These are phyloP conservation scores for Acanthurus lineatus DNA, from an alignment of 2,797 vertebrate species.

Conservation along the genomic window DNA sequence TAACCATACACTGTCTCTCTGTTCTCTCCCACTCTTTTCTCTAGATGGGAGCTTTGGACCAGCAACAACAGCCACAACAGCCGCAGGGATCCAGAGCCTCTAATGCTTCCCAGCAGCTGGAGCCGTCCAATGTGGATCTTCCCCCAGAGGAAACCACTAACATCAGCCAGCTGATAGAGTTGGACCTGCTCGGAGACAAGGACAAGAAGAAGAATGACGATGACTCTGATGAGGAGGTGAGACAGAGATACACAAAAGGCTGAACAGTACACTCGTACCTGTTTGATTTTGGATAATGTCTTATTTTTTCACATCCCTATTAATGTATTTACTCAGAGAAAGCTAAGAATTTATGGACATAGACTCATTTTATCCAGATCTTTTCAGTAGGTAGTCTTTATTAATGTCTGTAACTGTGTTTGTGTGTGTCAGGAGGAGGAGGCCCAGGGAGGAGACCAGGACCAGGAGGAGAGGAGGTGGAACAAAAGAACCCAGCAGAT, in stretches of 20 bases:
- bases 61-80: slow-evolving; percentile 75
- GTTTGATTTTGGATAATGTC: background rate
- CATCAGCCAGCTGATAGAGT: slow-evolving; percentile 93
- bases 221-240: slow-evolving; percentile 92
- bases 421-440: slow-evolving; percentile 84
- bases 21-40: background rate
- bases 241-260: background rate
- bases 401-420: background rate
- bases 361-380: background rate
- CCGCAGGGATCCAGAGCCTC: slow-evolving; percentile 71
- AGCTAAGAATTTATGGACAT: background rate
- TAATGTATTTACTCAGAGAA: background rate
- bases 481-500: slow-evolving; percentile 98
- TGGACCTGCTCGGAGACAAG: slow-evolving; percentile 93
- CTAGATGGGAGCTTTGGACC: slow-evolving; percentile 83
- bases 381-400: background rate
- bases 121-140: slow-evolving; percentile 90
- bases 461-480: slow-evolving; percentile 96
- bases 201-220: slow-evolving; percentile 93
- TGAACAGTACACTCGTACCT: background rate
- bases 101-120: slow-evolving; percentile 83
- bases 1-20: background rate
- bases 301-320: background rate
- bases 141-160: slow-evolving; percentile 91
- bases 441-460: slow-evolving; percentile 91